A percentile compares a stretch with the other conserved stretches of the same genome.
Evolutionary conservation across 2,113 vertebrate species (phyloP).

Genomic region (Merops nubicus): DNA sequence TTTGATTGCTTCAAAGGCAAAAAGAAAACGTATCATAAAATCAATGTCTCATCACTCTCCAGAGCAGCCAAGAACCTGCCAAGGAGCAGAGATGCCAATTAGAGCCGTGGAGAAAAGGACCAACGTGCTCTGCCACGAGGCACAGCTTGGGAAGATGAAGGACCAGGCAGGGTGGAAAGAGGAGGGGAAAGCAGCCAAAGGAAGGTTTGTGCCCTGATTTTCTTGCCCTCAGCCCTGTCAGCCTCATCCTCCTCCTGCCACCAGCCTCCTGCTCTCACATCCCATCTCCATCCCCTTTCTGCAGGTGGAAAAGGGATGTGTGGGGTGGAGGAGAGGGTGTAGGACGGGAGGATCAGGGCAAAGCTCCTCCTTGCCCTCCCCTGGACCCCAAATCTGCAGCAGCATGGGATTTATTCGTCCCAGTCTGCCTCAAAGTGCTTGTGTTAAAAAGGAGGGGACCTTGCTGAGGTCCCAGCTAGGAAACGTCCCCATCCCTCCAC

Average conservation of each 20-base stretch:
- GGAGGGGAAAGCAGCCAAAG: neutral
- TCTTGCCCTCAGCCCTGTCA: neutral
- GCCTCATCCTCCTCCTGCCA: fast-evolving
- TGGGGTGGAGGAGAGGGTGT: neutral
- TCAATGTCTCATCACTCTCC: neutral
- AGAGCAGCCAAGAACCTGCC: neutral
- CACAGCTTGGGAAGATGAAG: neutral
- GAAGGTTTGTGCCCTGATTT: neutral
- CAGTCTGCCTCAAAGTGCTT: neutral
- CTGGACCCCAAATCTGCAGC: neutral
- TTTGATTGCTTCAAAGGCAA: neutral
- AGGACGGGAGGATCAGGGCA: neutral
- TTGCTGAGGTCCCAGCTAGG: too few species aligned
- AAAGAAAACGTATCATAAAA: neutral
- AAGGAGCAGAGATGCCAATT: neutral
- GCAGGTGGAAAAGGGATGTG: neutral
- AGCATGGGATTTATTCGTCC: neutral
- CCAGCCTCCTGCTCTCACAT: neutral
- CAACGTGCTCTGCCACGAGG: neutral
- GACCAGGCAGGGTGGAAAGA: neutral
- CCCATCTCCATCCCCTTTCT: neutral
- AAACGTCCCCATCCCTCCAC: too few species aligned
- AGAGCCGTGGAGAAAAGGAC: neutral
- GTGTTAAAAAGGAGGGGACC: neutral
- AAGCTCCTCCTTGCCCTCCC: neutral